Conservation (phyloP, 2,888 invertebrate species). For the Octodonta nipae region DNA sequence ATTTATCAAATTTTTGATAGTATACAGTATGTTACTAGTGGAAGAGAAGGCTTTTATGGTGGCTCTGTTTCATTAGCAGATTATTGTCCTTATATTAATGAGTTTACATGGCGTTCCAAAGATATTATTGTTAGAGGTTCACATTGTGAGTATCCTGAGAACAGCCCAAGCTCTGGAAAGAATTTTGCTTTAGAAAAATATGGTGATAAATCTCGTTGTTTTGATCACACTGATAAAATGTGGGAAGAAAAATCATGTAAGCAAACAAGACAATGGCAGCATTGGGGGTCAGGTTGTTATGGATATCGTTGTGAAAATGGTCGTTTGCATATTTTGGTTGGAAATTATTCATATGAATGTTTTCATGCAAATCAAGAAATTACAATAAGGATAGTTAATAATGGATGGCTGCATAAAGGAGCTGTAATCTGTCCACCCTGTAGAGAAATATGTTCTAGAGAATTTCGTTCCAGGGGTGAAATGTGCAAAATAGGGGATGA, state of each 20-base stretch:
- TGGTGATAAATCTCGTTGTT: constrained; percentile 77
- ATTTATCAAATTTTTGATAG: constrained; percentile 80
- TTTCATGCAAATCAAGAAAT: constrained; percentile 72
- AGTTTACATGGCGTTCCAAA: constrained; percentile 90
- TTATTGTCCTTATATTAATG: constrained; percentile 94
- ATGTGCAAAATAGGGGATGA: constrained; percentile 52
- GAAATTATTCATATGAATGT: constrained; percentile 82
- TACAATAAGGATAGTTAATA: constrained; percentile 58
- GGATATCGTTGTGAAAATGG: constrained; percentile 58
- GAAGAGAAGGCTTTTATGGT: constrained; percentile 70
- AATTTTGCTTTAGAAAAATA: constrained; percentile 90
- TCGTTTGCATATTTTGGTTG: constrained; percentile 44
- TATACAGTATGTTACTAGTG: constrained; percentile 58
- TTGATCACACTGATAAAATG: constrained; percentile 75
- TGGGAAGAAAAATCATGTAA: constrained; percentile 88
- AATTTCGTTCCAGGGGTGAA: constrained; percentile 41
- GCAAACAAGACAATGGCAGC: constrained; percentile 81
- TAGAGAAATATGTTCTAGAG: no score
- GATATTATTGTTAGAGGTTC: constrained; percentile 85
- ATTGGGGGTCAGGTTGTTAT: constrained; percentile 97
- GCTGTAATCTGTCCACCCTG: constrained; percentile 86
- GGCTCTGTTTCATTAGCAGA: constrained; percentile 91
- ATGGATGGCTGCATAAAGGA: constrained; percentile 86
- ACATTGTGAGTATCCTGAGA: constrained; percentile 80
- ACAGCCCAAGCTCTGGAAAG: constrained; percentile 78